These are phyloP conservation scores for Macrotis lagotis DNA, from an alignment of 2,113 vertebrate genomes.

Conservation along the genomic window DNA sequence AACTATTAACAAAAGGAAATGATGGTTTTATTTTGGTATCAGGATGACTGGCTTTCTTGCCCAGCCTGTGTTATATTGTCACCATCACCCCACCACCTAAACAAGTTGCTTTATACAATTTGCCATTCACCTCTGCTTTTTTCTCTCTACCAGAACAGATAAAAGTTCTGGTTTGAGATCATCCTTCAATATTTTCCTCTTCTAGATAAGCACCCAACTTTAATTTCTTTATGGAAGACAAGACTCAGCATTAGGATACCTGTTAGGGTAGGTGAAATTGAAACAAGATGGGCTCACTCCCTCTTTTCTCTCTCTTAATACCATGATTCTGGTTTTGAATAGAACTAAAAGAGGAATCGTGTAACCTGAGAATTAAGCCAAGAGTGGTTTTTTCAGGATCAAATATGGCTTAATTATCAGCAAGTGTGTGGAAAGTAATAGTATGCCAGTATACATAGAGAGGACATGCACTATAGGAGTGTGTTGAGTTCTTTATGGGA, in stretches of 20 bases:
- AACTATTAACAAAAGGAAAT: slow-evolving; percentile 1
- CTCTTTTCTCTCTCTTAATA: background rate
- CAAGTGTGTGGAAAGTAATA: background rate
- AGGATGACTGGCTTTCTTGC: background rate
- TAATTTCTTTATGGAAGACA: slow-evolving; percentile 4
- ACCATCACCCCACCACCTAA: background rate
- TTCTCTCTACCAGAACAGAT: background rate
- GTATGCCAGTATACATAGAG: too few species aligned
- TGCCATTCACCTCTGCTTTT: background rate
- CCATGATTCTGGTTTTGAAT: background rate
- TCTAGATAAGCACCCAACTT: background rate
- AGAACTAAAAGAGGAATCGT: background rate
- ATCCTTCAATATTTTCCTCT: background rate
- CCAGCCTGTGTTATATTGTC: background rate
- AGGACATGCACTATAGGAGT: too few species aligned
- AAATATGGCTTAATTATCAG: background rate
- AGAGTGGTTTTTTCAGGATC: background rate
- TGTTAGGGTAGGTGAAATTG: slow-evolving; percentile 23
- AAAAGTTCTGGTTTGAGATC: background rate
- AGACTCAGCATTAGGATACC: background rate
- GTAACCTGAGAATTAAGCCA: too few species aligned
- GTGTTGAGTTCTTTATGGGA: background rate
- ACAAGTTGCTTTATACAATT: background rate
- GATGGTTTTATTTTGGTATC: background rate
- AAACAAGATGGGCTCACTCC: background rate